Evolutionary conservation across 2,888 invertebrate genomes (phyloP), one percentile per base, ranked within the genome.

Genomic region (Plebejus melissa): DNA sequence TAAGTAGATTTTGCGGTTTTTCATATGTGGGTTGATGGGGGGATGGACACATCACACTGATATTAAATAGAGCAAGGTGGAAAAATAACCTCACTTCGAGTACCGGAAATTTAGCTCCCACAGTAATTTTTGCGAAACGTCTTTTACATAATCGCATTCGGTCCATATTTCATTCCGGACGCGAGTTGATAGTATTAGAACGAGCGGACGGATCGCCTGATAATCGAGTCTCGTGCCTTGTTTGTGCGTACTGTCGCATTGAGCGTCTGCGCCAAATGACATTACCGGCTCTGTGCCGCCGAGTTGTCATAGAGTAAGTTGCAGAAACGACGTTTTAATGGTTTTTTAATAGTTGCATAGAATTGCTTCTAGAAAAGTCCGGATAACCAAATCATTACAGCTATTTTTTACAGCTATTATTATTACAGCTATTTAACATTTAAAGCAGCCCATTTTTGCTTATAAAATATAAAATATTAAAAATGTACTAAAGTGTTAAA

Each of bases 281-380:
- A 85, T 88, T 87, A 87, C 83, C 79, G 80, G 81, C 81, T 82
- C 83, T 83, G 81, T 83, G 81, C 82, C 83, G 81, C 38, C 58
- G 57, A 57, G 9, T 11, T 74, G 36, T 1, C 74, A 32, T 74
- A 32, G n/a, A 74, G 5, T 74, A 36, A 36, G n/a, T n/a, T 32
- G 65, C 32, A 65, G 65, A 65, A 9, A 9, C 32, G 57, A 74
- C 57, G 16, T 2, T 50, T 41, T 50, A 13, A 50, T 13, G 50
- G 11, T 13, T 50, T 13, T 46, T 46, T 46, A 11, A 11, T 46
- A 46, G 0, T 11, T 11, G 13, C 50, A 50, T 50, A 50, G 50
- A 50, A 13, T 0, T 13, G 50, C 50, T 13, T 41, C 0, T 7
- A 46, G 46, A 3, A 9, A 46, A 46, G 46, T 9, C 46, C 46